Percentiles rank a stretch among this genome's conserved stretches.
These are phyloP conservation scores for Menura novaehollandiae DNA, from an alignment of 2,113 vertebrate genomes.

Conservation along the genomic window DNA sequence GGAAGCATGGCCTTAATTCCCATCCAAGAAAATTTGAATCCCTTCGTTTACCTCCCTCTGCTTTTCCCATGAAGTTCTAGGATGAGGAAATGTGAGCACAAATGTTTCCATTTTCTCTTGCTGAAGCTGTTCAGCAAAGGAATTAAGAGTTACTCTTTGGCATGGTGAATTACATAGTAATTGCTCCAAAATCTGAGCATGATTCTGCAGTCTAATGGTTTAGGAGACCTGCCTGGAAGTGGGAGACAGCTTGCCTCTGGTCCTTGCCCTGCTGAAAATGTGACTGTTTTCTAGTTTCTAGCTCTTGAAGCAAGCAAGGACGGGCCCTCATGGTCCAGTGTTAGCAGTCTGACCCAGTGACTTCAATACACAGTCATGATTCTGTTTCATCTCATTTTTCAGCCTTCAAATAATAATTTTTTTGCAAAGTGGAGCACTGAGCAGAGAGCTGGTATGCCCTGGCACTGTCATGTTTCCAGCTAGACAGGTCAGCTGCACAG, in stretches of 20 bases:
- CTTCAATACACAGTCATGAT: neutral
- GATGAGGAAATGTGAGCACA: neutral
- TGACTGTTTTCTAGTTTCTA: neutral
- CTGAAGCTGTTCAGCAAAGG: neutral
- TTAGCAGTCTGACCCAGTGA: neutral
- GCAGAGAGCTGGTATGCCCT: neutral
- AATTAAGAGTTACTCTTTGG: neutral
- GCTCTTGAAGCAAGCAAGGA: neutral
- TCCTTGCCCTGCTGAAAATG: neutral
- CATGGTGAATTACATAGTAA: neutral
- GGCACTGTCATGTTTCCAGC: neutral
- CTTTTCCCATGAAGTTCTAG: slow-evolving; percentile 35
- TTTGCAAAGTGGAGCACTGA: neutral
- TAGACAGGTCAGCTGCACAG: neutral
- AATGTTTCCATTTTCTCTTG: slow-evolving; percentile 4
- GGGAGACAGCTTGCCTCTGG: neutral
- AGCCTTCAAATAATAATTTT: neutral
- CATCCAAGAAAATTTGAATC: slow-evolving; percentile 18
- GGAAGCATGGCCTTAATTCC: slow-evolving; percentile 14
- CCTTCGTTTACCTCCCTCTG: slow-evolving; percentile 26
- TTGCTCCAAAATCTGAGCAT: neutral
- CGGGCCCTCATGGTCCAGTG: neutral
- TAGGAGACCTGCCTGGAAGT: neutral
- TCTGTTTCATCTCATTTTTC: neutral
- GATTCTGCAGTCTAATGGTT: neutral